phyloP scores from a whole-genome alignment of 92 coral and sea anemone genomes.

The Plumapathes pennacea region DNA sequence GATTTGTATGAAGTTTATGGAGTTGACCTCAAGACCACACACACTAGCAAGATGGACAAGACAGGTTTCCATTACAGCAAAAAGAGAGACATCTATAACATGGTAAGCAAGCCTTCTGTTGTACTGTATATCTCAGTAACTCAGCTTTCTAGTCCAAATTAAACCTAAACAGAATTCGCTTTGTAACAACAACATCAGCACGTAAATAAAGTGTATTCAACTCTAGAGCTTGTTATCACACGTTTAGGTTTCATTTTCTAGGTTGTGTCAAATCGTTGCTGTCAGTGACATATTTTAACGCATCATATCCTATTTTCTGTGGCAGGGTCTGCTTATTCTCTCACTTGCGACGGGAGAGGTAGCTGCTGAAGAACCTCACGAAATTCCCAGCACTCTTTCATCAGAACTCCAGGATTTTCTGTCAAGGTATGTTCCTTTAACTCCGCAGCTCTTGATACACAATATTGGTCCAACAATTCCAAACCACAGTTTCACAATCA shows the following conservation, averaged over 20 bases:
- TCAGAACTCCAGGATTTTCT: slow-evolving; percentile 82
- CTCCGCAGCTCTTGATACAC: too few relatives aligned
- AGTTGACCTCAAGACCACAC: slow-evolving; percentile 24
- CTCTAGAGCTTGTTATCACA: too few relatives aligned
- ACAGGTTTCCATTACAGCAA: slow-evolving; percentile 59
- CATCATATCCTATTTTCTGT: neutral
- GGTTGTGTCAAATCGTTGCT: too few relatives aligned
- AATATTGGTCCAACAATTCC: too few relatives aligned
- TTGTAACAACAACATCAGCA: too few relatives aligned
- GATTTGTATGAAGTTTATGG: slow-evolving; percentile 85
- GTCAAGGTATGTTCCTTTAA: slow-evolving; percentile 74
- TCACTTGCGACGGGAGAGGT: slow-evolving; percentile 73
- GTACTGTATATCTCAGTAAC: too few relatives aligned
- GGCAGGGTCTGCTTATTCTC: slow-evolving; percentile 70
- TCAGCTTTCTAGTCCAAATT: too few relatives aligned
- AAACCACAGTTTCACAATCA: too few relatives aligned
- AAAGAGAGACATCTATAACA: slow-evolving; percentile 76
- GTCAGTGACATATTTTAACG: neutral
- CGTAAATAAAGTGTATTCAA: too few relatives aligned
- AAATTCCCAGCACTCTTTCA: slow-evolving; percentile 64
- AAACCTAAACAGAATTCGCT: too few relatives aligned
- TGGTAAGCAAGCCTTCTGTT: slow-evolving; percentile 51
- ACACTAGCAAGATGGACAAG: slow-evolving; percentile 3
- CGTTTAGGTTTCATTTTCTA: too few relatives aligned
- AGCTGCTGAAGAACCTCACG: slow-evolving; percentile 57